These are phyloP conservation scores for Ethmia dodecea DNA, from an alignment of 2,888 invertebrate genomes.

Conservation along the genomic window DNA sequence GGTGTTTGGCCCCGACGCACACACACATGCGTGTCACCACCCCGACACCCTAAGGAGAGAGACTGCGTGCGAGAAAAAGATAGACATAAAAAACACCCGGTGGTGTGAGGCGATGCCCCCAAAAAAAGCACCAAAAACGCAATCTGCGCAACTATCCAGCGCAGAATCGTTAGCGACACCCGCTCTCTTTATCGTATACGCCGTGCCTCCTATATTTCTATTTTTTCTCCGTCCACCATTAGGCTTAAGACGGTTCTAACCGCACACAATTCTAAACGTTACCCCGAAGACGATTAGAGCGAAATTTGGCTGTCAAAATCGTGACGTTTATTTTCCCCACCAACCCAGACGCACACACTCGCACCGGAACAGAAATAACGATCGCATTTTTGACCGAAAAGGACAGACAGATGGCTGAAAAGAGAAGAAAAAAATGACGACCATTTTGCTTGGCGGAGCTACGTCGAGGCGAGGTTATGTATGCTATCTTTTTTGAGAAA, in stretches of 20 bases:
- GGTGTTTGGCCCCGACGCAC: slow-evolving; percentile 58
- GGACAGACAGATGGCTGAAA: slow-evolving; percentile 77
- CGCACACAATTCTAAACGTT: slow-evolving; percentile 28
- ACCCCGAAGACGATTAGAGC: slow-evolving; percentile 9
- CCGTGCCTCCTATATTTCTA: slow-evolving; percentile 77
- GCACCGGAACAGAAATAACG: slow-evolving; percentile 78
- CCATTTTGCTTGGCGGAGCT: slow-evolving; percentile 76
- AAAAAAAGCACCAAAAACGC: slow-evolving; percentile 78
- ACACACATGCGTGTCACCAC: slow-evolving; percentile 30
- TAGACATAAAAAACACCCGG: slow-evolving; percentile 71
- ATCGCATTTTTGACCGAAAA: slow-evolving; percentile 78
- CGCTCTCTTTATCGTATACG: slow-evolving; percentile 75
- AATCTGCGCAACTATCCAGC: slow-evolving; percentile 79
- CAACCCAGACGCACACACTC: slow-evolving; percentile 66
- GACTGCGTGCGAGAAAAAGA: slow-evolving; percentile 70
- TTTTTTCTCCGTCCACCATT: slow-evolving; percentile 70
- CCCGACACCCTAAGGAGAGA: slow-evolving; percentile 46
- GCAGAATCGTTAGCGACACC: slow-evolving; percentile 79
- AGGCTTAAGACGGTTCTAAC: slow-evolving; percentile 60
- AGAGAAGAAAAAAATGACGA: slow-evolving; percentile 78
- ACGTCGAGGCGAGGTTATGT: slow-evolving; percentile 69
- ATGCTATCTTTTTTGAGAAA: slow-evolving; percentile 70
- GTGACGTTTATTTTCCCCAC: slow-evolving; percentile 49
- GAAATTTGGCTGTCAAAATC: slow-evolving; percentile 20
- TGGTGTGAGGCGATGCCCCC: slow-evolving; percentile 75